These are phyloP conservation scores for Varanus salvator DNA, from an alignment of 2,113 vertebrate species.

Conservation along the genomic window DNA sequence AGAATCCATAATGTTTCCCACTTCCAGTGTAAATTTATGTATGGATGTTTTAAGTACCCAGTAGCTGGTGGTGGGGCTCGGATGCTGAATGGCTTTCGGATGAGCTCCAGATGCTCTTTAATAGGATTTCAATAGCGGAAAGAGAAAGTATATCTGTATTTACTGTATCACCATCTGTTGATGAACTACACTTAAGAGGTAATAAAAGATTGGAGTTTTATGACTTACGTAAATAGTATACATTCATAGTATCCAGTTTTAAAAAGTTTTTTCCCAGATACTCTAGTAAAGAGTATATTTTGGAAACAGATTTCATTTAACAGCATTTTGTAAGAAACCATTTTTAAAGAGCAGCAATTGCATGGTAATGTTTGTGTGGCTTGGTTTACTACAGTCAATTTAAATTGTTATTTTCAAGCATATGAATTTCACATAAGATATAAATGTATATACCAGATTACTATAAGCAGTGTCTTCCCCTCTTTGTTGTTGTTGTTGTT, in stretches of 20 bases:
- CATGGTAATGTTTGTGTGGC: background rate
- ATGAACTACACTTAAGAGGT: background rate
- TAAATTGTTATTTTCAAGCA: background rate
- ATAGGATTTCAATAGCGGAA: background rate
- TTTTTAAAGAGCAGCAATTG: background rate
- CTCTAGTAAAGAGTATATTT: background rate
- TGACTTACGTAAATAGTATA: background rate
- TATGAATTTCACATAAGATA: background rate
- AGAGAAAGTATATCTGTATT: background rate
- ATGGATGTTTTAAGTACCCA: background rate
- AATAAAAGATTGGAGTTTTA: background rate
- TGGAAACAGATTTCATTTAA: background rate
- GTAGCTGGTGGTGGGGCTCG: background rate
- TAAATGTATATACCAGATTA: background rate
- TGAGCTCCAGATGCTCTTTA: background rate
- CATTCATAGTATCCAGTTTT: background rate
- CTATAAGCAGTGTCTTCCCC: background rate
- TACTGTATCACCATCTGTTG: conserved; percentile 8
- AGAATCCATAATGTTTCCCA: background rate
- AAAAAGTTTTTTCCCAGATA: background rate
- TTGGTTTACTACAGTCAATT: background rate
- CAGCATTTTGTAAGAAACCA: background rate
- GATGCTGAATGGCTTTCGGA: background rate
- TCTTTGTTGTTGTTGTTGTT: too few species aligned
- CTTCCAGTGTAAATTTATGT: background rate